A percentile compares a stretch with the other conserved stretches of the same genome.
Conservation (phyloP, 1,140 invertebrate genomes). For the Saccostrea glomerata region DNA sequence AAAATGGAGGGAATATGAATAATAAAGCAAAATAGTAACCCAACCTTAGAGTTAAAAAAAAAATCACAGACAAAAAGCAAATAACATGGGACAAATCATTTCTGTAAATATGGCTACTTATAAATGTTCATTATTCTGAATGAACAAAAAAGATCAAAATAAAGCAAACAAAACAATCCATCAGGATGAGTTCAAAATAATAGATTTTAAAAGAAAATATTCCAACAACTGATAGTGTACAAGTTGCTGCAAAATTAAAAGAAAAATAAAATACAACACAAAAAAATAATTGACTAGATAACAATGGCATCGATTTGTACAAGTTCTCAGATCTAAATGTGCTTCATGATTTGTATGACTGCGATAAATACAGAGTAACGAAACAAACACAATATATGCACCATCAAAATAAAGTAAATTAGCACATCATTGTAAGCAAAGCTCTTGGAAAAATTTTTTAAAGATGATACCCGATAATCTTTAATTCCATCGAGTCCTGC, state of each 20-base stretch:
- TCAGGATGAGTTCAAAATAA: background rate
- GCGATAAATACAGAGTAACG: background rate
- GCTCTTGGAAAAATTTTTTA: background rate
- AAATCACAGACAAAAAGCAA: slow-evolving; percentile 1
- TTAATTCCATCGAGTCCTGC: no score
- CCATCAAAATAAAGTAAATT: background rate
- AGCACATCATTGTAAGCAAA: background rate
- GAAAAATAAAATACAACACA: background rate
- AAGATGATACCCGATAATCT: background rate
- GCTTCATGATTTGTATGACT: background rate
- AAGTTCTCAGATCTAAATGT: background rate
- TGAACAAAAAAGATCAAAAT: no score
- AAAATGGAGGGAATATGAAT: background rate
- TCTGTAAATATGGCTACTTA: background rate
- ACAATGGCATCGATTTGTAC: slow-evolving; percentile 6
- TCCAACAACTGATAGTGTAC: background rate
- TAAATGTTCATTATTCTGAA: background rate
- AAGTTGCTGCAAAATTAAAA: background rate
- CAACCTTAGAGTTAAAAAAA: background rate
- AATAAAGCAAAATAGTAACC: background rate
- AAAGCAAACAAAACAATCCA: background rate
- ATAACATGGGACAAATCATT: background rate
- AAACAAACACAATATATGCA: background rate
- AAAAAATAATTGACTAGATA: slow-evolving; percentile 5
- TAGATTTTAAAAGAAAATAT: background rate